These are phyloP conservation scores for Apotomis betuletana DNA, from an alignment of 2,888 invertebrate genomes.

Conservation along the genomic window DNA sequence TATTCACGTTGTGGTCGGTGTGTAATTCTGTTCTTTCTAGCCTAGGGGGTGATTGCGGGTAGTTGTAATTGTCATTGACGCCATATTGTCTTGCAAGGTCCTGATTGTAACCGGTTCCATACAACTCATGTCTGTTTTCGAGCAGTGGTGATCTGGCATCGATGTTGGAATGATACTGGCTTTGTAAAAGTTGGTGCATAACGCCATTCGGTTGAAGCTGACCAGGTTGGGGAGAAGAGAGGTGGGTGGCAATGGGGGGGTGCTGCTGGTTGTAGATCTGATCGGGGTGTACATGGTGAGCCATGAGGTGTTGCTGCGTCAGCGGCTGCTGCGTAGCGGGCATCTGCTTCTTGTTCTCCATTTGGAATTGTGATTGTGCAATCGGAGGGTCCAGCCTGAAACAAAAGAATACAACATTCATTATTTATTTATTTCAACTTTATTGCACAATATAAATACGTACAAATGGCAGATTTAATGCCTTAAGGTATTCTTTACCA, in stretches of 20 bases:
- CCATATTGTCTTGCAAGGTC: conserved; percentile 82
- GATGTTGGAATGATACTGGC: conserved; percentile 77
- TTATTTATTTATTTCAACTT: no score
- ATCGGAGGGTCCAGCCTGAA: conserved; percentile 89
- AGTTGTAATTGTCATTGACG: conserved; percentile 82
- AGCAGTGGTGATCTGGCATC: conserved; percentile 79
- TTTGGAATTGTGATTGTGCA: conserved; percentile 83
- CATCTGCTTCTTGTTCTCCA: conserved; percentile 86
- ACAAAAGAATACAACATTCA: conserved; percentile 54
- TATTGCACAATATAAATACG: no score
- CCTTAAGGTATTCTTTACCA: no score
- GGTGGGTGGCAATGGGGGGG: conserved; percentile 70
- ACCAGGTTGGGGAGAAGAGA: conserved; percentile 67
- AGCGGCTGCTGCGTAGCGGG: conserved; percentile 84
- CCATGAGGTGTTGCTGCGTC: conserved; percentile 75
- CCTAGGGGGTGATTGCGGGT: conserved; percentile 77
- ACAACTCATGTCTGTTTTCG: conserved; percentile 83
- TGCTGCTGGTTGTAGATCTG: conserved; percentile 80
- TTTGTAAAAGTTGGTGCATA: conserved; percentile 81
- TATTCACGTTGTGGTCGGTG: conserved; percentile 76
- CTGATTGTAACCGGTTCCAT: conserved; percentile 81
- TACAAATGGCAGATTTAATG: no score
- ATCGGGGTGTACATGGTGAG: conserved; percentile 79
- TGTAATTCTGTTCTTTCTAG: conserved; percentile 73
- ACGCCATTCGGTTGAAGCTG: conserved; percentile 81